phyloP scores from a whole-genome alignment of 2,113 vertebrate genomes.

The Dipodomys spectabilis region DNA sequence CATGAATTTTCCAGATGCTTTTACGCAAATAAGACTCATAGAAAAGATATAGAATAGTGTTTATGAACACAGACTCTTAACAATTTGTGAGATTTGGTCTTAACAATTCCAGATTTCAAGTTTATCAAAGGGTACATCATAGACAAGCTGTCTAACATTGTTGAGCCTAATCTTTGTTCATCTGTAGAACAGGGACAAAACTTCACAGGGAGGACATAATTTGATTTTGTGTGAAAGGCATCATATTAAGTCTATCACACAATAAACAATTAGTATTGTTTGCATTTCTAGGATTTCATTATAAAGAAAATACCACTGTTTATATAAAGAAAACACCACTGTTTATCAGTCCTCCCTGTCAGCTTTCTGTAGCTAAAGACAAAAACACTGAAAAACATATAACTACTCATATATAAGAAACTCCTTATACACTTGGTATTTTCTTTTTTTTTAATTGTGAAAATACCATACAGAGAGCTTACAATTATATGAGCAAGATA shows the following conservation, averaged over 20 bases:
- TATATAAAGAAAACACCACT: too few relatives aligned
- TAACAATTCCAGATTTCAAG: background rate
- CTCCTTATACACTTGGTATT: background rate
- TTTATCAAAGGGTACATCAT: background rate
- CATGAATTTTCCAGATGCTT: background rate
- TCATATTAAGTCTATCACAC: background rate
- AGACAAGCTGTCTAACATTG: background rate
- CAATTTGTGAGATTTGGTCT: background rate
- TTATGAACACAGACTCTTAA: background rate
- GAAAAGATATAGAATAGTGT: background rate
- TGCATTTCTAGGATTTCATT: background rate
- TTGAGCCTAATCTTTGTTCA: background rate
- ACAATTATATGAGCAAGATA: too few relatives aligned
- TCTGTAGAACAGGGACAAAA: background rate
- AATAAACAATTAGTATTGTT: background rate
- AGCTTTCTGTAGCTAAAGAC: background rate
- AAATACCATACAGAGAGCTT: too few relatives aligned
- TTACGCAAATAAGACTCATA: background rate
- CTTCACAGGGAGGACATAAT: background rate
- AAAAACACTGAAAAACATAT: background rate
- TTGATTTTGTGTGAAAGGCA: background rate
- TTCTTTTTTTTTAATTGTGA: too few relatives aligned
- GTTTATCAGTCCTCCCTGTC: background rate
- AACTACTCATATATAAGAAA: background rate
- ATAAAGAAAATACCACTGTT: background rate